Evolutionary conservation across 1,140 invertebrate genomes (phyloP).

Genomic region (Brevipalpus yothersi): DNA sequence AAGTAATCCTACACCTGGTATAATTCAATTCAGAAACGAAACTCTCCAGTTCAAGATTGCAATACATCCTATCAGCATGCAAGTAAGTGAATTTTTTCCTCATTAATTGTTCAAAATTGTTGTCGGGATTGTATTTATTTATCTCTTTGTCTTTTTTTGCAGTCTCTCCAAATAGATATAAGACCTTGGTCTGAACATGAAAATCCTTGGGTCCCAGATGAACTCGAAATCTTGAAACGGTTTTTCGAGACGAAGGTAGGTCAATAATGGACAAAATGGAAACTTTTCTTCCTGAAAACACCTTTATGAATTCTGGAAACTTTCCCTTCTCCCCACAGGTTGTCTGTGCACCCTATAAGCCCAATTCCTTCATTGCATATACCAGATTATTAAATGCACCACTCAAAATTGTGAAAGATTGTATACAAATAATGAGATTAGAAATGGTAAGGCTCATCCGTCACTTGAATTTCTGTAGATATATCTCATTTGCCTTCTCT

Average conservation of each 20-base stretch:
- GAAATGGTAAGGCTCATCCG: conserved; percentile 31
- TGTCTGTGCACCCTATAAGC: conserved; percentile 54
- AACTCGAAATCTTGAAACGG: conserved; percentile 60
- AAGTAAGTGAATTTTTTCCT: not conserved
- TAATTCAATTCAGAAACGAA: conserved; percentile 66
- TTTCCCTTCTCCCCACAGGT: conserved; percentile 15
- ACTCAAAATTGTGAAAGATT: conserved; percentile 60
- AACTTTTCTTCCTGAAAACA: not conserved
- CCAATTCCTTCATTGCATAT: conserved; percentile 58
- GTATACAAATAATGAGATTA: conserved; percentile 61
- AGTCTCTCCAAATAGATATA: conserved; percentile 70
- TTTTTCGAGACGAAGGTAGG: conserved; percentile 66
- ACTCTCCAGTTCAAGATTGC: conserved; percentile 56
- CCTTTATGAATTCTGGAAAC: not conserved
- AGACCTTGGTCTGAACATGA: conserved; percentile 52
- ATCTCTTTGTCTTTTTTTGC: conserved; percentile 22
- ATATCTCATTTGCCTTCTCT: not conserved
- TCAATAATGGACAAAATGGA: not conserved
- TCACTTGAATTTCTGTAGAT: not conserved
- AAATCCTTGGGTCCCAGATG: conserved; percentile 60
- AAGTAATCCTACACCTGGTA: conserved; percentile 49
- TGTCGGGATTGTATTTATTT: not conserved
- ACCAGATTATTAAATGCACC: conserved; percentile 52
- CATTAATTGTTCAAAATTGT: not conserved
- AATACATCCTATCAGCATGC: conserved; percentile 46